Conservation (phyloP, 2,888 invertebrate species). For the Polylopha cassiicola region DNA sequence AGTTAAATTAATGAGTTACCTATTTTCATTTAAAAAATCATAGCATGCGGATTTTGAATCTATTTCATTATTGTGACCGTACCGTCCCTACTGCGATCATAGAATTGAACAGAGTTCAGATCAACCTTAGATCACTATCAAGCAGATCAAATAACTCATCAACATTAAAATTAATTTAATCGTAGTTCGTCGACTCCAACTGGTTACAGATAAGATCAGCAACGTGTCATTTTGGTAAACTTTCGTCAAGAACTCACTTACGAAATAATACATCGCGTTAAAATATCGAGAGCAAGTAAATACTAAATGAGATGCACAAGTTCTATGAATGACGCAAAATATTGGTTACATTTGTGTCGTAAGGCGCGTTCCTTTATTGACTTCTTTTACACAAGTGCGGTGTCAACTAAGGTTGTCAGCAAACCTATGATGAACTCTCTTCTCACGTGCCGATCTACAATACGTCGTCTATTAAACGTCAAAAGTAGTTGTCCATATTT, state of each 20-base stretch:
- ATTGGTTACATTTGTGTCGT: conserved; percentile 30
- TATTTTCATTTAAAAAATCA: too few species aligned
- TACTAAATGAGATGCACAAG: conserved; percentile 10
- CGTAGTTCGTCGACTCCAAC: too few species aligned
- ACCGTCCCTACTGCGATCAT: too few species aligned
- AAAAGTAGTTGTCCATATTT: too few species aligned
- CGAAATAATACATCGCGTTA: neutral
- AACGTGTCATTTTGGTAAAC: neutral
- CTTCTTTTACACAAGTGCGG: conserved; percentile 31
- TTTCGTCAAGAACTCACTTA: conserved; percentile 3
- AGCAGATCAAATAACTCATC: conserved; percentile 2
- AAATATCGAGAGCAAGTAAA: conserved; percentile 8
- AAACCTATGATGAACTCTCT: too few species aligned
- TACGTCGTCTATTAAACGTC: too few species aligned
- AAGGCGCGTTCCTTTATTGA: conserved; percentile 27
- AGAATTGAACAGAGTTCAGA: neutral
- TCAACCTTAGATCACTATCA: neutral
- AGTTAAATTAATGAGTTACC: too few species aligned
- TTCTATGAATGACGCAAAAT: conserved; percentile 26
- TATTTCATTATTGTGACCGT: too few species aligned
- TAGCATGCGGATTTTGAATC: too few species aligned
- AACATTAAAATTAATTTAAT: conserved; percentile 1
- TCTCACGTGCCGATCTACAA: too few species aligned
- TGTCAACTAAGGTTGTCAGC: too few species aligned
- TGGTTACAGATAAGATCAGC: conserved; percentile 1